Conservation (phyloP, 2,113 vertebrate species). For the Gadus macrocephalus region DNA sequence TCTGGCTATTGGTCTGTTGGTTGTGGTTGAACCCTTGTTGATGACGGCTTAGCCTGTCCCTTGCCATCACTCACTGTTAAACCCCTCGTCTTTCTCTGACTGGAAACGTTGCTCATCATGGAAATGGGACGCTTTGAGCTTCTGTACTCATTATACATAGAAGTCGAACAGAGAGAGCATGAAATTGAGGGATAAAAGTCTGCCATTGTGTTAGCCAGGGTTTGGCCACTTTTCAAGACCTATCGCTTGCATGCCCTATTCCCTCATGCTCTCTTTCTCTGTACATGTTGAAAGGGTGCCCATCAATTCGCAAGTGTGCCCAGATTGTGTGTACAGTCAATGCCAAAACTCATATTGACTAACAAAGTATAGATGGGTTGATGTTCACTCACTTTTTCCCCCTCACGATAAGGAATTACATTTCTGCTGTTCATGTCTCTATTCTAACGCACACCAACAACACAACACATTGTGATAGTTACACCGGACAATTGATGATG, state of each 20-base stretch:
- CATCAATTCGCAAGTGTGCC: neutral
- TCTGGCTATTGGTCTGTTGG: constrained; percentile 11
- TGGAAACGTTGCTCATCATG: constrained; percentile 10
- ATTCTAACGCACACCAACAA: constrained; percentile 25
- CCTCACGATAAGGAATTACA: neutral
- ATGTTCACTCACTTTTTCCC: too few relatives aligned
- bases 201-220: constrained; percentile 32
- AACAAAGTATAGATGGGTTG: too few relatives aligned
- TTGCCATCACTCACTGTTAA: neutral
- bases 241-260: constrained; percentile 4
- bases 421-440: neutral
- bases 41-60: neutral
- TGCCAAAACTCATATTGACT: too few relatives aligned
- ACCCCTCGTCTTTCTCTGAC: neutral
- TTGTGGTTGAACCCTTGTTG: too few relatives aligned
- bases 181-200: constrained; percentile 22
- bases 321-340: neutral
- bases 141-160: neutral
- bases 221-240: constrained; percentile 13
- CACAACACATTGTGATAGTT: constrained; percentile 35
- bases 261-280: neutral
- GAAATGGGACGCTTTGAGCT: constrained; percentile 5
- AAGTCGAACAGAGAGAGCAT: neutral
- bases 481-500: constrained; percentile 23
- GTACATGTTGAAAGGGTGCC: neutral